Base-by-base conservation (phyloP, 2,888 invertebrate species). In the Cyrtodaria siliqua region DNA sequence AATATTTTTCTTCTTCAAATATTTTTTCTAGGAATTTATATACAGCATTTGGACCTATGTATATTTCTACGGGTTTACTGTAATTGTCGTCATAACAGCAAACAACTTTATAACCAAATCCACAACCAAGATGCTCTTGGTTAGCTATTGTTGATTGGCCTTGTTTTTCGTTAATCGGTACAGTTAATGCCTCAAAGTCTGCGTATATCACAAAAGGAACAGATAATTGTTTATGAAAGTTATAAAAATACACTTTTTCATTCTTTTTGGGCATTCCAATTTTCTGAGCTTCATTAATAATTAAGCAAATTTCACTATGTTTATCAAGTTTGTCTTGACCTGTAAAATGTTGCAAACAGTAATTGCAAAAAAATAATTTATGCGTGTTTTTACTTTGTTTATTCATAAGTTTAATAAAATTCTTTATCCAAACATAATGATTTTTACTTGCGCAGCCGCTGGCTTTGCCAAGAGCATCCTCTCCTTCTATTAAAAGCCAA, bases 151-250 rank as follows among this genome's bases (percentile, higher is more conserved):
- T n/a, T n/a, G n/a, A n/a, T n/a, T n/a, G n/a, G n/a, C n/a, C n/a
- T n/a, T n/a, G n/a, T n/a, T n/a, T n/a, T n/a, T n/a, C n/a, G n/a
- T 49, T 9, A 12, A 49, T 49, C 9, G 18, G 23, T n/a, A 9
- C 9, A n/a, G 9, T 49, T 8, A 49, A 49, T 8, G 50, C 8
- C n/a, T 49, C 50, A 49, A 49, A 18, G 23, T 49, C n/a, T 8
- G 50, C 50, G 23, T 49, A 49, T 8, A 49, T n/a, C 8, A 49
- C 18, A n/a, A 49, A 49, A n/a, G n/a, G 50, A 14, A 49, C 50
- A 12, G 12, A 12, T n/a, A 49, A 12, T 8, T 8, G n/a, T 20
- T 20, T 49, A 49, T 49, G n/a, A 8, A 9, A 49, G 18, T 49
- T 8, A 9, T 49, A 9, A 20, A 49, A 49, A 12, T 8, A 20